phyloP scores from a whole-genome alignment of 2,888 invertebrate species.

The Drosophila recens region DNA sequence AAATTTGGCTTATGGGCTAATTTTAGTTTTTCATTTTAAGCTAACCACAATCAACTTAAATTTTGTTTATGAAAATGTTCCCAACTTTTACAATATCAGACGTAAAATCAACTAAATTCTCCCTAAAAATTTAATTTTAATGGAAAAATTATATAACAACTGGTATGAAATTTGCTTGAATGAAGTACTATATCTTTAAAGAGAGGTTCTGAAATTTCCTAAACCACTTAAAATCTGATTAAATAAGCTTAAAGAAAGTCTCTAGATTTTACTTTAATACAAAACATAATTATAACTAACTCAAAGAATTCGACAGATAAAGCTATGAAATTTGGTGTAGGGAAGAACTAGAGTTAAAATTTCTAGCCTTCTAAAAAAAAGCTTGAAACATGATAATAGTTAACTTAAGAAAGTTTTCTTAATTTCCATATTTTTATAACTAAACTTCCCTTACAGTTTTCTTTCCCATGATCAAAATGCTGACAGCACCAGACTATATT shows the following conservation, averaged over 20 bases:
- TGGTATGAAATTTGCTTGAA: too few species aligned
- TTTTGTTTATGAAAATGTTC: too few species aligned
- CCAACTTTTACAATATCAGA: too few species aligned
- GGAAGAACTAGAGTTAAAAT: neutral
- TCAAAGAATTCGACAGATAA: neutral
- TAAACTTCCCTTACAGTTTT: conserved; percentile 85
- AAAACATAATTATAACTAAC: neutral
- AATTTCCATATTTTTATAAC: neutral
- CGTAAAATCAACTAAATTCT: too few species aligned
- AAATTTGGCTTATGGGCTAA: neutral
- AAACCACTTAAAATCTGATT: too few species aligned
- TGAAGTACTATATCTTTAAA: too few species aligned
- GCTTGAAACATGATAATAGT: neutral
- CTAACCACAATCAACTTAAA: too few species aligned
- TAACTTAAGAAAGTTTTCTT: neutral
- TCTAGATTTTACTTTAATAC: neutral
- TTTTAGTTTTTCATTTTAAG: too few species aligned
- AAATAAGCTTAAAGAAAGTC: neutral
- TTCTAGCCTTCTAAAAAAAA: neutral
- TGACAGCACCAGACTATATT: conserved; percentile 96
- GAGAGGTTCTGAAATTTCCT: too few species aligned
- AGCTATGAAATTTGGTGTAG: neutral
- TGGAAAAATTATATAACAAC: too few species aligned
- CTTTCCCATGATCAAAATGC: conserved; percentile 92
- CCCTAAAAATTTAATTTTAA: too few species aligned